Conservation (phyloP, 2,797 vertebrate species). For the Acanthopagrus latus region DNA sequence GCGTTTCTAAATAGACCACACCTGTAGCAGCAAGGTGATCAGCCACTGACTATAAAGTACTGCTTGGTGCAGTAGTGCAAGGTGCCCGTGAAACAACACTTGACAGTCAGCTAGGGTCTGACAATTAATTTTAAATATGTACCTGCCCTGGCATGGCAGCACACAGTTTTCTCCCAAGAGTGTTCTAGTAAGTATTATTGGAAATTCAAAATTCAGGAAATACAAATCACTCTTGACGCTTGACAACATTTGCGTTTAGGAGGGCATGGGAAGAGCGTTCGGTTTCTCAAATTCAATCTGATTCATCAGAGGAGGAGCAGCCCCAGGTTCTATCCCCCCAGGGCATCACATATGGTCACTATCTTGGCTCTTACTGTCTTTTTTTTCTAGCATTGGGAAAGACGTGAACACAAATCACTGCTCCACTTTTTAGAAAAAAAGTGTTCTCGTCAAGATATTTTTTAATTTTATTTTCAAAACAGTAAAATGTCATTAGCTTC, state of each 20-base stretch:
- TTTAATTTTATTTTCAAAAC: background rate
- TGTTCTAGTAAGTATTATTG: background rate
- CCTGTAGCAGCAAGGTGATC: too few relatives aligned
- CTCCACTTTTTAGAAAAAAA: background rate
- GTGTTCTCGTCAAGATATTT: too few relatives aligned
- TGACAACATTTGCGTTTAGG: background rate
- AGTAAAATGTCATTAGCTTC: background rate
- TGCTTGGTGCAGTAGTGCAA: background rate
- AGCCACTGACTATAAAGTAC: background rate
- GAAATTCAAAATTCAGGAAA: background rate
- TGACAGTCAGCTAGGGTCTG: background rate
- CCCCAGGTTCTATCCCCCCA: slow-evolving; percentile 20
- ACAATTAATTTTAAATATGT: background rate
- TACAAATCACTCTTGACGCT: slow-evolving; percentile 1
- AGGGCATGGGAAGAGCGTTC: background rate
- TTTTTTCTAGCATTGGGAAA: background rate
- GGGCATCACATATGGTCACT: slow-evolving; percentile 27
- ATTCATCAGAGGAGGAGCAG: slow-evolving; percentile 21
- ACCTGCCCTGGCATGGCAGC: background rate
- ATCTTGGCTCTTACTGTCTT: slow-evolving; percentile 8
- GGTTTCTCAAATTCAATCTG: slow-evolving; percentile 16
- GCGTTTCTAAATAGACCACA: too few relatives aligned
- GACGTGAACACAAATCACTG: slow-evolving; percentile 6
- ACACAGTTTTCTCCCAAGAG: background rate
- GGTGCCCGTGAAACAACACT: background rate